Percentiles rank a stretch among this genome's conserved stretches.
phyloP scores from a whole-genome alignment of 2,888 invertebrate species.

The Penaeus monodon region DNA sequence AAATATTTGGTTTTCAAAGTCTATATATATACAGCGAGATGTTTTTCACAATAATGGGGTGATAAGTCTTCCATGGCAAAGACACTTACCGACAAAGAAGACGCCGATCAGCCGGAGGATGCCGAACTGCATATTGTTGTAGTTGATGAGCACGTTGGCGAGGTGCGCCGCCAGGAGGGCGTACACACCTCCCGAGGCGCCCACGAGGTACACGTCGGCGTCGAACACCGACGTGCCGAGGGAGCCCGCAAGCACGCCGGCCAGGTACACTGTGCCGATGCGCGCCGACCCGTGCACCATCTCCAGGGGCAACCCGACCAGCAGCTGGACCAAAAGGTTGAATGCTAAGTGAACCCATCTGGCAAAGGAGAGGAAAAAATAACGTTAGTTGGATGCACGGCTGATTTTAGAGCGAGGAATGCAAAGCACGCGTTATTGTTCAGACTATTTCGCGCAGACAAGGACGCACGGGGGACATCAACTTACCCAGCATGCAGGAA shows the following conservation, averaged over 20 bases:
- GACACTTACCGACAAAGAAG: constrained; percentile 85
- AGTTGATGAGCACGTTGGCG: constrained; percentile 80
- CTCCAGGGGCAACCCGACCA: constrained; percentile 93
- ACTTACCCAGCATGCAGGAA: constrained; percentile 91
- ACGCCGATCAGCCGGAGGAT: constrained; percentile 89
- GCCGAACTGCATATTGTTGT: constrained; percentile 74
- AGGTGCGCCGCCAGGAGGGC: constrained; percentile 88
- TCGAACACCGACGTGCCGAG: constrained; percentile 83
- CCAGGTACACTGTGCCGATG: constrained; percentile 79
- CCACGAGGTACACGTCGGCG: constrained; percentile 82
- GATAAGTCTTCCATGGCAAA: not conserved
- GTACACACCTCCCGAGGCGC: constrained; percentile 92
- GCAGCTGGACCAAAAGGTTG: constrained; percentile 90
- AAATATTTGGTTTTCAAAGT: too few relatives aligned
- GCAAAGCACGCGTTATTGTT: not conserved
- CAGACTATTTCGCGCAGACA: too few relatives aligned
- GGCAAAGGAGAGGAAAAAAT: constrained; percentile 4
- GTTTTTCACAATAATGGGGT: not conserved
- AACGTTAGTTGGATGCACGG: not conserved
- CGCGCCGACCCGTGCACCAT: constrained; percentile 85
- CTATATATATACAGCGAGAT: not conserved
- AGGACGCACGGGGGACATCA: too few relatives aligned
- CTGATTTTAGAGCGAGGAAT: not conserved
- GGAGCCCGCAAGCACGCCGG: constrained; percentile 81
- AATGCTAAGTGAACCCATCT: constrained; percentile 77